These are phyloP conservation scores for Phaedon cochleariae DNA, from an alignment of 2,888 invertebrate genomes.

Conservation along the genomic window DNA sequence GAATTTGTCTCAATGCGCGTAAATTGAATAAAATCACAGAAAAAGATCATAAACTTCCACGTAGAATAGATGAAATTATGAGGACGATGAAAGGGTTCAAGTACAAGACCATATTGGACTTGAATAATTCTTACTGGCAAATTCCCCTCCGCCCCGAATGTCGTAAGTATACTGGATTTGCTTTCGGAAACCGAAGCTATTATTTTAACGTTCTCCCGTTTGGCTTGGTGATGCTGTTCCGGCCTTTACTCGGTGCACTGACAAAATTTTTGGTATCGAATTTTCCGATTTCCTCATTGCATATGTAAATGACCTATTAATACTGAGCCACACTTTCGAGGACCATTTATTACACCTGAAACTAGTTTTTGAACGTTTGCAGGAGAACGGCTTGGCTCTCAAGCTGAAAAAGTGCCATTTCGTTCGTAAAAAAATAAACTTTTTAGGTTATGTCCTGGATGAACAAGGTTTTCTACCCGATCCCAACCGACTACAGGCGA, in stretches of 20 bases:
- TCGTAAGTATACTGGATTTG: conserved; percentile 26
- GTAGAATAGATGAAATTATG: conserved; percentile 9
- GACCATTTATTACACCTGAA: conserved; percentile 7
- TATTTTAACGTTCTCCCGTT: conserved; percentile 14
- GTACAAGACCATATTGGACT: conserved; percentile 7
- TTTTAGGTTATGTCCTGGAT: conserved; percentile 14
- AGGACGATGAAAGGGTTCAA: not conserved
- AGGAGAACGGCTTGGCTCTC: conserved; percentile 6
- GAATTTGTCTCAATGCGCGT: conserved; percentile 48
- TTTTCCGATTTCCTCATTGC: conserved; percentile 1
- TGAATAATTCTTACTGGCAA: conserved; percentile 19
- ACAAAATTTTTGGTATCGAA: conserved; percentile 5
- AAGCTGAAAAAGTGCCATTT: conserved; percentile 20
- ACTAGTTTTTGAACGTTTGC: conserved; percentile 14
- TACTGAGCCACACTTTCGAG: not conserved
- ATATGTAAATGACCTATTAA: conserved; percentile 18
- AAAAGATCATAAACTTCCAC: conserved; percentile 42
- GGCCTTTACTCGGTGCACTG: conserved; percentile 8
- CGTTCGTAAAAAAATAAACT: not conserved
- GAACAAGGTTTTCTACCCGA: conserved; percentile 11
- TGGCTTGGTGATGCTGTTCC: conserved; percentile 16
- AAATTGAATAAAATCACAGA: conserved; percentile 45
- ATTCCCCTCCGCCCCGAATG: conserved; percentile 15
- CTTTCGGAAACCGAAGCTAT: conserved; percentile 9
- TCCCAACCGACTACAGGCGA: conserved; percentile 13